These are phyloP conservation scores for Acleris emargana DNA, from an alignment of 2,888 invertebrate species.

Conservation along the genomic window DNA sequence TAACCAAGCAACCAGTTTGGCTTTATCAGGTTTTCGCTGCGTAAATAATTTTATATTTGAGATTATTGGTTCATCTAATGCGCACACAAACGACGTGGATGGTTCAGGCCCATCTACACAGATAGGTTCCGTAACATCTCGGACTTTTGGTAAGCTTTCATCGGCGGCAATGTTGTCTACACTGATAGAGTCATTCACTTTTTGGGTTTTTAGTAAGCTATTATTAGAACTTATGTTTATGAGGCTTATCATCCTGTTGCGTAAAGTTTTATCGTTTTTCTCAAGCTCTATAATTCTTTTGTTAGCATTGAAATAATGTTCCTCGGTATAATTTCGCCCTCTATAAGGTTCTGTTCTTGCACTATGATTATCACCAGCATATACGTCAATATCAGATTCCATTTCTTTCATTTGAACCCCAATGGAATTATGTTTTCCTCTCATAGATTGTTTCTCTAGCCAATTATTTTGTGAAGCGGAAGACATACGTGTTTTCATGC, in stretches of 20 bases:
- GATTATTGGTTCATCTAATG: background rate
- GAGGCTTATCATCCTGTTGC: conserved; percentile 50
- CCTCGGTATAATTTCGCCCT: conserved; percentile 58
- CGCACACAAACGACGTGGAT: conserved; percentile 2
- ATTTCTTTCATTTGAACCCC: too few species aligned
- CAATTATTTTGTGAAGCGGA: conserved; percentile 1
- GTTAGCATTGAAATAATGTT: conserved; percentile 60
- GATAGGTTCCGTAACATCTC: background rate
- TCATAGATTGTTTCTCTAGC: too few species aligned
- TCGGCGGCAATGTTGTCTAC: conserved; percentile 17
- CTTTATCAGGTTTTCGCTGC: conserved; percentile 45
- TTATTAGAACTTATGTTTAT: conserved; percentile 23
- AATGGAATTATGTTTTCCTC: too few species aligned
- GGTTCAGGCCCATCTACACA: background rate
- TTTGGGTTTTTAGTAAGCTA: background rate
- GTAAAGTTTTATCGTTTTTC: conserved; percentile 59
- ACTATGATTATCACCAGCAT: conserved; percentile 42
- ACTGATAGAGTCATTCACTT: background rate
- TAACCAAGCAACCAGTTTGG: conserved; percentile 64
- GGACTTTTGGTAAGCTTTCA: background rate
- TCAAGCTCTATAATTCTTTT: conserved; percentile 66
- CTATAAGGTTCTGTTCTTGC: conserved; percentile 55
- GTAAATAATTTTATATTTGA: conserved; percentile 33
- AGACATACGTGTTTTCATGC: background rate
- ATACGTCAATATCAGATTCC: too few species aligned